Evolutionary conservation across 2,113 vertebrate genomes (phyloP).

Genomic region (Perca fluviatilis): DNA sequence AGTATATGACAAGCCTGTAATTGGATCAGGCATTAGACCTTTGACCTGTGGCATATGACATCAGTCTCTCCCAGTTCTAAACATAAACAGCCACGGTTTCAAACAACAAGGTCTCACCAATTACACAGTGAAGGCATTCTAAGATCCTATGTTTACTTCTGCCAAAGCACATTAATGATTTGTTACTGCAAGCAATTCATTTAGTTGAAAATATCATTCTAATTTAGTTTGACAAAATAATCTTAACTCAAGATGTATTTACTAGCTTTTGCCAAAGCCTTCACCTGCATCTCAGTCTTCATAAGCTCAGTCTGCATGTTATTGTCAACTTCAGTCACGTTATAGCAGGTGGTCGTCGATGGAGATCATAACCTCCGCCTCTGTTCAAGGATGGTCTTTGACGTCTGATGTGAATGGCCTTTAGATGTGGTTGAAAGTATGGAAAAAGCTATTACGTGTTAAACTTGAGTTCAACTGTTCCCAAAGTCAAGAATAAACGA

Average conservation of each 20-base stretch:
- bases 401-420: background rate
- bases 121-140: background rate
- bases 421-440: background rate
- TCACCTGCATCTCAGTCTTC: background rate
- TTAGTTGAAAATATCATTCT: background rate
- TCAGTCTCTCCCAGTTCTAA: conserved; percentile 51
- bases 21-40: conserved; percentile 74
- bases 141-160: no score
- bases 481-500: background rate
- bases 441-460: background rate
- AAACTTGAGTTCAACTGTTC: background rate
- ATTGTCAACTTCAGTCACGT: background rate
- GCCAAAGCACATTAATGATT: background rate
- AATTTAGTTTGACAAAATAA: background rate
- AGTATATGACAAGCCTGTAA: conserved; percentile 77
- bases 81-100: conserved; percentile 27
- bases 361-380: background rate
- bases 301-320: no score
- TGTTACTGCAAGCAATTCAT: background rate
- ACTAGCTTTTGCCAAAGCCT: background rate
- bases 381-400: background rate
- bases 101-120: conserved; percentile 14
- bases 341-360: background rate
- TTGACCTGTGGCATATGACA: conserved; percentile 79
- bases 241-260: background rate